phyloP scores from a whole-genome alignment of 2,113 vertebrate species.

The Chauna torquata region DNA sequence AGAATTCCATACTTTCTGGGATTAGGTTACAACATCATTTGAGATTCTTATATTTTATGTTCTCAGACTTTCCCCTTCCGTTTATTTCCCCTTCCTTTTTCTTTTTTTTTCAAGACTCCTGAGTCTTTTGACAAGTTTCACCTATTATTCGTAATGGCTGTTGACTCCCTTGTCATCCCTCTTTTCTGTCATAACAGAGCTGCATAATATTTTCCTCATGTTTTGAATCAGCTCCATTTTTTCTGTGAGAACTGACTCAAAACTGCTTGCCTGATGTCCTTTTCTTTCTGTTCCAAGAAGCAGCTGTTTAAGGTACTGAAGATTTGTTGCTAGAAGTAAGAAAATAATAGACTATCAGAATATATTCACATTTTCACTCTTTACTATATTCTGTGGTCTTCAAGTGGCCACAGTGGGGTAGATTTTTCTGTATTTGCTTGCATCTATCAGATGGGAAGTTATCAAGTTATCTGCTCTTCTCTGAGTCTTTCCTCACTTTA shows the following conservation, averaged over 20 bases:
- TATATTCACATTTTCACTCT: neutral
- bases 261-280: neutral
- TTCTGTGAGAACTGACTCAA: neutral
- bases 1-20: neutral
- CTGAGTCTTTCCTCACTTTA: neutral
- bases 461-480: neutral
- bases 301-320: neutral
- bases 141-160: neutral
- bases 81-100: neutral
- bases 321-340: conserved; percentile 1
- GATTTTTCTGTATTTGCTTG: neutral
- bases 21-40: neutral
- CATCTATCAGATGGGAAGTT: neutral
- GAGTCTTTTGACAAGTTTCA: neutral
- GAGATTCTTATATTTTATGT: neutral
- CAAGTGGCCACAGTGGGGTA: neutral
- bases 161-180: neutral
- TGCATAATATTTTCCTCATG: neutral
- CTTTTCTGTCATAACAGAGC: neutral
- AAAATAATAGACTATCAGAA: neutral
- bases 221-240: neutral
- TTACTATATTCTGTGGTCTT: neutral
- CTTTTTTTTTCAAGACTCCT: neutral
- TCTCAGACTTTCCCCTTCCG: neutral
- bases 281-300: neutral